Percentiles rank a stretch among this genome's conserved stretches.
phyloP scores from a whole-genome alignment of 2,888 invertebrate species.

The Caenorhabditis doughertyi region DNA sequence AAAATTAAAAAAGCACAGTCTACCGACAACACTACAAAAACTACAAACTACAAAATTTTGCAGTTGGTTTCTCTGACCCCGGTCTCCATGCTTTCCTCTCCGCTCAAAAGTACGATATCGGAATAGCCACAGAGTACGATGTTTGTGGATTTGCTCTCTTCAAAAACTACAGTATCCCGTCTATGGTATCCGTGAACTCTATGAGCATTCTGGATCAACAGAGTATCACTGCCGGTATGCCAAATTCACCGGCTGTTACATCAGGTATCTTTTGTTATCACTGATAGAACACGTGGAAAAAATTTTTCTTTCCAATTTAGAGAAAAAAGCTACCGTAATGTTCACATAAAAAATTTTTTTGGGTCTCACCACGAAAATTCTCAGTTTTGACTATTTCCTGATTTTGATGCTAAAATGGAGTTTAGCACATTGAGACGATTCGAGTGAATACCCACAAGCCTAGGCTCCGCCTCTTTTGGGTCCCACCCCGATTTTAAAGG shows the following conservation, averaged over 20 bases:
- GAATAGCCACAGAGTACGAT: slow-evolving; percentile 62
- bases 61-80: slow-evolving; percentile 54
- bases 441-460: neutral
- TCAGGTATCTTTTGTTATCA: neutral
- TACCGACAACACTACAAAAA: neutral
- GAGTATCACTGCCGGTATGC: slow-evolving; percentile 37
- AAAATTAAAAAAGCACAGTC: too few relatives aligned
- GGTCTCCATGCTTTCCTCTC: slow-evolving; percentile 43
- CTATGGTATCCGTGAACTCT: slow-evolving; percentile 42
- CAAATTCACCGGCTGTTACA: slow-evolving; percentile 52
- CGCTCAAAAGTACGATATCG: slow-evolving; percentile 61
- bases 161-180: slow-evolving; percentile 56
- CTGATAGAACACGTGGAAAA: too few relatives aligned
- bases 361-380: neutral
- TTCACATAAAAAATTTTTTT: too few relatives aligned
- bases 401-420: neutral
- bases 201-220: slow-evolving; percentile 52
- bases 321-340: neutral
- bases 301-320: too few relatives aligned
- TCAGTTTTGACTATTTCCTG: neutral
- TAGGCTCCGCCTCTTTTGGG: neutral
- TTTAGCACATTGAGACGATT: neutral
- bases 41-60: slow-evolving; percentile 19
- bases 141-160: slow-evolving; percentile 60
- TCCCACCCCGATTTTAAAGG: too few relatives aligned